Evolutionary conservation across 2,797 vertebrate genomes (phyloP).

Genomic region (Scarus forsteni): DNA sequence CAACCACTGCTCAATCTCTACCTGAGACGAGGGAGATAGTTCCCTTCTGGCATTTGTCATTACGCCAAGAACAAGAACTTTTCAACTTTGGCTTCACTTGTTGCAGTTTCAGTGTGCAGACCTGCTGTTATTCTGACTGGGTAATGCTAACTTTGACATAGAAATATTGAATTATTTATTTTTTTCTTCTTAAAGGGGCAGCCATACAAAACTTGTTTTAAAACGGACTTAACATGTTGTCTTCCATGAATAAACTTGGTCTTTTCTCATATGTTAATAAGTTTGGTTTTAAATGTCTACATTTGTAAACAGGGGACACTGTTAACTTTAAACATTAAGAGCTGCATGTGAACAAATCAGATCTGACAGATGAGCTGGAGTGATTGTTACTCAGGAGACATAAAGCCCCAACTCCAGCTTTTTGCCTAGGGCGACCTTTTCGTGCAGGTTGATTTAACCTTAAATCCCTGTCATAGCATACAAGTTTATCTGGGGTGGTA

Average conservation of each 20-base stretch:
- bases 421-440: too few species aligned
- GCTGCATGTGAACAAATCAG: too few species aligned
- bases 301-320: too few species aligned
- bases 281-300: too few species aligned
- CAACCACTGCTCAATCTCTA: conserved; percentile 32
- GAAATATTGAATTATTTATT: conserved; percentile 3
- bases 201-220: conserved; percentile 1
- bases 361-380: too few species aligned
- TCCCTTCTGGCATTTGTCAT: conserved; percentile 8
- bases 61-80: conserved; percentile 18
- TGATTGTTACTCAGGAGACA: too few species aligned
- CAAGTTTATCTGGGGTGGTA: too few species aligned
- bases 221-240: background rate
- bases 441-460: too few species aligned
- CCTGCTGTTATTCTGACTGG: background rate
- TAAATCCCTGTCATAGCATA: too few species aligned
- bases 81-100: conserved; percentile 19
- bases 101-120: conserved; percentile 20
- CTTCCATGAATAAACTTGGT: background rate
- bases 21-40: conserved; percentile 12
- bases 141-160: background rate
- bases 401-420: too few species aligned
- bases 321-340: too few species aligned
- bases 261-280: background rate
- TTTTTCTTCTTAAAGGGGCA: background rate